phyloP scores from a whole-genome alignment of 2,888 invertebrate species.

The Leptinotarsa juncta region DNA sequence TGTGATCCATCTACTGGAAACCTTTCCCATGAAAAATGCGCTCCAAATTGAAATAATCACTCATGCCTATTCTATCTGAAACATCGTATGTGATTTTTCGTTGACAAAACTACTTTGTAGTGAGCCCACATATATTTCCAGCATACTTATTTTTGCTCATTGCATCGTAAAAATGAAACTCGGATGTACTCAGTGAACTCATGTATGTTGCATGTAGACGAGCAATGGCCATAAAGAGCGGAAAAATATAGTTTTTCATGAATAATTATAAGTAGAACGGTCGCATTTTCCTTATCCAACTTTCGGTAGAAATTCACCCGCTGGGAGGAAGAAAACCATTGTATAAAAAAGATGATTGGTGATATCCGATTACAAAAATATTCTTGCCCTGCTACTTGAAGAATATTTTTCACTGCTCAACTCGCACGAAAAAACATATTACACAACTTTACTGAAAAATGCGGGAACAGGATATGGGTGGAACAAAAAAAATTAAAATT shows the following conservation, averaged over 20 bases:
- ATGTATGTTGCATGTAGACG: background rate
- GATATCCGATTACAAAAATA: background rate
- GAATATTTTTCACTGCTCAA: background rate
- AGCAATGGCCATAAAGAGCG: conserved; percentile 1
- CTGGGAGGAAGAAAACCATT: background rate
- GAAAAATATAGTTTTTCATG: background rate
- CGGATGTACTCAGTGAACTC: conserved; percentile 8
- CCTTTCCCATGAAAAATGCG: too few relatives aligned
- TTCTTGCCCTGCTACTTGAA: background rate
- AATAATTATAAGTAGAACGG: background rate
- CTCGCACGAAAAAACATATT: too few relatives aligned
- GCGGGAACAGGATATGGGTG: too few relatives aligned
- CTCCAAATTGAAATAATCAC: background rate
- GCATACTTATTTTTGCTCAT: background rate
- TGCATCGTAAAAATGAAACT: background rate
- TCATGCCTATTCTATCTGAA: background rate
- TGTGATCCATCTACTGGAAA: too few relatives aligned
- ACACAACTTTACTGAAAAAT: too few relatives aligned
- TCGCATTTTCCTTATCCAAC: conserved; percentile 1
- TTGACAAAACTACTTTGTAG: background rate
- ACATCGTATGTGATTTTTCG: background rate
- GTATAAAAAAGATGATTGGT: background rate
- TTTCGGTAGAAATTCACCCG: background rate
- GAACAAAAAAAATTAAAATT: too few relatives aligned
- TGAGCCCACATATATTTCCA: background rate